phyloP scores from a whole-genome alignment of 2,797 vertebrate species.

The Sebastes oblongus region DNA sequence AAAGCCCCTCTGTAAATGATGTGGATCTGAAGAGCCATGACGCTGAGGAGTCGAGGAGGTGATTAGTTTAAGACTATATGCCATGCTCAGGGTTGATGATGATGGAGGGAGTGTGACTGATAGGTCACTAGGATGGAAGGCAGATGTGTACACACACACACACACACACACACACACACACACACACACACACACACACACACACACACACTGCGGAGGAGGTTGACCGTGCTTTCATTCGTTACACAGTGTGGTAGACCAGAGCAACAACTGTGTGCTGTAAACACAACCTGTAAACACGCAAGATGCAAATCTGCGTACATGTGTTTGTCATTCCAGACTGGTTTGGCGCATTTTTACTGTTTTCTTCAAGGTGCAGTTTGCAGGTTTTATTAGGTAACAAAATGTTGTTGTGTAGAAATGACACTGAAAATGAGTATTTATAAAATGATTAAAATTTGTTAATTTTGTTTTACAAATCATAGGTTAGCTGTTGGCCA shows the following conservation, averaged over 20 bases:
- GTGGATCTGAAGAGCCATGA: constrained; percentile 48
- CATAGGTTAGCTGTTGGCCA: neutral
- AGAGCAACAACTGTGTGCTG: neutral
- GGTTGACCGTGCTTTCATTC: constrained; percentile 17
- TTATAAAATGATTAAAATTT: neutral
- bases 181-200: neutral
- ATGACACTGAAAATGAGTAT: neutral
- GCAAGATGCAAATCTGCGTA: neutral
- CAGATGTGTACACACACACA: constrained; percentile 14
- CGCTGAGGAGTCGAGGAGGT: constrained; percentile 34
- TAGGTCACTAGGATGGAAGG: constrained; percentile 26
- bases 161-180: constrained; percentile 6
- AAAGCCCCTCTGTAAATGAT: constrained; percentile 48
- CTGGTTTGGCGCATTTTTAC: neutral
- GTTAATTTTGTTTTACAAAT: neutral
- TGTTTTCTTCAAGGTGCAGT: neutral
- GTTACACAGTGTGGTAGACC: constrained; percentile 10
- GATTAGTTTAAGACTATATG: constrained; percentile 49
- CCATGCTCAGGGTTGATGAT: constrained; percentile 48
- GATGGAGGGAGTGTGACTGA: constrained; percentile 56
- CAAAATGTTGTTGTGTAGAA: neutral
- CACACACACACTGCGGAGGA: constrained; percentile 4
- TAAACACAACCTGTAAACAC: constrained; percentile 11
- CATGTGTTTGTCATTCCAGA: neutral
- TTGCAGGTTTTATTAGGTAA: neutral